Evolutionary conservation across 2,797 vertebrate genomes (phyloP).

Genomic region (Sciurus carolinensis): DNA sequence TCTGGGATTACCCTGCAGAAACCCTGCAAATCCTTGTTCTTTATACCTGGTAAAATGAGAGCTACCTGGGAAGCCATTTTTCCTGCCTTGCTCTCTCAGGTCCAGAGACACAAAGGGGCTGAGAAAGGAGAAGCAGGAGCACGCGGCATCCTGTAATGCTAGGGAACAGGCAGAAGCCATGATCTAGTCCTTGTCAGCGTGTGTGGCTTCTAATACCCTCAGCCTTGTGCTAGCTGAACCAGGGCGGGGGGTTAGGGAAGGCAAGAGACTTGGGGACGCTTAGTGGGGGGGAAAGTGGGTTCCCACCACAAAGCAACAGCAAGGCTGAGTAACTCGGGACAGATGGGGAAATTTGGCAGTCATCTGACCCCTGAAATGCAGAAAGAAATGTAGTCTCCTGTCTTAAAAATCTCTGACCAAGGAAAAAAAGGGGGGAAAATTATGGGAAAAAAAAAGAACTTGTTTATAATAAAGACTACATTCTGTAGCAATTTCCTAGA

Average conservation of each 20-base stretch:
- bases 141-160: background rate
- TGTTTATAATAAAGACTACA: slow-evolving; percentile 96
- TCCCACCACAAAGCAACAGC: slow-evolving; percentile 81
- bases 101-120: background rate
- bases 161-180: background rate
- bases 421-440: slow-evolving; percentile 80
- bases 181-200: background rate
- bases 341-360: slow-evolving; percentile 84
- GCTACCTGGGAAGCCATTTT: slow-evolving; percentile 54
- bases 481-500: slow-evolving; percentile 95
- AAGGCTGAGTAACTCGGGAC: slow-evolving; percentile 86
- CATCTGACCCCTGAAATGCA: slow-evolving; percentile 85
- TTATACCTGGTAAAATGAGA: slow-evolving; percentile 69
- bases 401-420: slow-evolving; percentile 89
- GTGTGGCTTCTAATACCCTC: background rate
- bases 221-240: background rate
- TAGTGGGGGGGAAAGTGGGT: slow-evolving; percentile 68
- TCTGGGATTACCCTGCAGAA: slow-evolving; percentile 64
- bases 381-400: slow-evolving; percentile 83
- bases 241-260: background rate
- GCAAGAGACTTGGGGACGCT: background rate
- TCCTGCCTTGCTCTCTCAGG: slow-evolving; percentile 41
- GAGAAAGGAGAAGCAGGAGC: slow-evolving; percentile 57
- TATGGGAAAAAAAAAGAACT: slow-evolving; percentile 85
- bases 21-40: slow-evolving; percentile 75